Evolutionary conservation across 2,888 invertebrate genomes (phyloP), one percentile per base, ranked within the genome.

Genomic region (Micoletzkya japonica): DNA sequence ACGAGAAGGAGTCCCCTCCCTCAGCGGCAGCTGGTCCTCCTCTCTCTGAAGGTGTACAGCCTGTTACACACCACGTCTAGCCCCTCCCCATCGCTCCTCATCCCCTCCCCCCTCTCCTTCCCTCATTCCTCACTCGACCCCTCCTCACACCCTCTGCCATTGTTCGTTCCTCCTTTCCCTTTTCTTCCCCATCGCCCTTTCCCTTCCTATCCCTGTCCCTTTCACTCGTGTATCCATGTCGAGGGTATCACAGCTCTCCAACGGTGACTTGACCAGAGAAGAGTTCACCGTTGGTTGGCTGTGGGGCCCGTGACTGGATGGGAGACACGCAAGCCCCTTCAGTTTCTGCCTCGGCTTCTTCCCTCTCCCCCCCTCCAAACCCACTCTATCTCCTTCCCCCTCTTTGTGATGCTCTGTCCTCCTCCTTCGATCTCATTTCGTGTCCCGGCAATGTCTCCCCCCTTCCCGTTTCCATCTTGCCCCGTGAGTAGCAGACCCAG

Each of bases 171-270:
- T 36, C 10, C 58, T 44, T 17, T 3, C 39, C 44, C 24, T 3
- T 28, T 28, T 39, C 60, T 60, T 39, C 44, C 60, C 20, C 58
- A 58, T 58, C 58, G 34, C 58, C 20, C 44, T 20, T 44, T 44
- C 44, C 44, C 44, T 14, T 44, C 44, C 44, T 44, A 44, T 39
- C 26, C 39, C 44, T 7, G 28, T 37, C 39, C 28, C 39, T 6
- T 17, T 30, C 30, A 28, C 54, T 28, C 32, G 57, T 6, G 14
- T n/a, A 24, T 54, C 32, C 34, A 52, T 30, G 10, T 37, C 54
- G 64, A 36, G 64, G 64, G 64, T 66, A 66, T 66, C 64, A 66
- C 64, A 66, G 64, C 54, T 30, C 52, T 66, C 64, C 54, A 37
- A 66, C 64, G 64, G 64, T 37, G 64, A 63, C n/a, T n/a, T n/a